Conservation (phyloP, 1,140 invertebrate species). For the Drosophila pseudoobscura region DNA sequence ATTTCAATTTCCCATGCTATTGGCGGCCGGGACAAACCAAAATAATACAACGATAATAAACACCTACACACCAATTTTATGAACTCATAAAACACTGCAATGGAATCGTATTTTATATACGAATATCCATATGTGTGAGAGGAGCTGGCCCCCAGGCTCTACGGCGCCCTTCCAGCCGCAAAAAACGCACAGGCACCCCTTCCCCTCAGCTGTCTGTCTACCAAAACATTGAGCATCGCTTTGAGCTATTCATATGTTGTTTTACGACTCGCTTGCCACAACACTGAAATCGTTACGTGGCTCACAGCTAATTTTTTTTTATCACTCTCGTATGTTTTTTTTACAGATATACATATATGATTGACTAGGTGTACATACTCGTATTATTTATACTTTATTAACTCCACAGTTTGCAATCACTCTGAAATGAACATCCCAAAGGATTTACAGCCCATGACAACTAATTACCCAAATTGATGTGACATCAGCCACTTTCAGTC, state of each 20-base stretch:
- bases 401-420: constrained; percentile 31
- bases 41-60: constrained; percentile 64
- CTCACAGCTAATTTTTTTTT: constrained; percentile 43
- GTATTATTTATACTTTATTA: constrained; percentile 11
- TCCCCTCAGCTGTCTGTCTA: no score
- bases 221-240: constrained; percentile 1
- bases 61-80: constrained; percentile 74
- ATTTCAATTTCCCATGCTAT: constrained; percentile 71
- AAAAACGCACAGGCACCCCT: constrained; percentile 33
- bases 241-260: constrained; percentile 33
- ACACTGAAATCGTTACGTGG: constrained; percentile 22
- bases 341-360: no score
- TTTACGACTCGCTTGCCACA: constrained; percentile 35
- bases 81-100: constrained; percentile 77
- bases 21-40: constrained; percentile 30
- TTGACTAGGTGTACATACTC: neutral
- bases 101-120: constrained; percentile 63
- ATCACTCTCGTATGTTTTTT: constrained; percentile 12
- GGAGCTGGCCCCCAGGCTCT: constrained; percentile 36
- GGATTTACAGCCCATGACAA: constrained; percentile 25
- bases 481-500: constrained; percentile 33
- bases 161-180: constrained; percentile 25
- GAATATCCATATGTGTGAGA: neutral
- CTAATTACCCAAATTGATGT: constrained; percentile 49
- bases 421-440: constrained; percentile 12